Percentiles rank a stretch among this genome's conserved stretches.
These are phyloP conservation scores for Pseudobourletiella spinata DNA, from an alignment of 1,140 invertebrate genomes.

Conservation along the genomic window DNA sequence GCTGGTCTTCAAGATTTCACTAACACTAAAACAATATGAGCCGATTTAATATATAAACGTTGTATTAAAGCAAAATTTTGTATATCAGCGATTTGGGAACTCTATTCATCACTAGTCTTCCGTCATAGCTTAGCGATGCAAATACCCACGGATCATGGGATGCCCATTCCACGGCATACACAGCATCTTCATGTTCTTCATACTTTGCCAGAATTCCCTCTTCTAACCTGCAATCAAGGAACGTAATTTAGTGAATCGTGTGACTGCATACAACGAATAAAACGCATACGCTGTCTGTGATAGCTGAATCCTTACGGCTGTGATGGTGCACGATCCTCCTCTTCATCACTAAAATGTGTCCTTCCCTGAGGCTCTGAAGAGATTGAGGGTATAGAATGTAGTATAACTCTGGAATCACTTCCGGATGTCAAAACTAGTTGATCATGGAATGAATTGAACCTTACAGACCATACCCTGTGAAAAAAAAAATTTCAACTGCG, in stretches of 20 bases:
- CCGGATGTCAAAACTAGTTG: conserved; percentile 90
- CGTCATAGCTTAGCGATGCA: conserved; percentile 65
- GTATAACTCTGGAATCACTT: conserved; percentile 82
- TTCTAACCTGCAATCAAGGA: conserved; percentile 31
- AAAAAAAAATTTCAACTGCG: conserved; percentile 21
- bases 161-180: conserved; percentile 95
- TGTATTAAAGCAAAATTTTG: conserved; percentile 56
- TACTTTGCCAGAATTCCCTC: conserved; percentile 81
- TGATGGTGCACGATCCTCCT: conserved; percentile 42
- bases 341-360: conserved; percentile 48
- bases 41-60: too few species aligned
- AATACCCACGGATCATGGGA: conserved; percentile 95
- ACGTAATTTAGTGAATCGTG: not conserved
- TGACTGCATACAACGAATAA: not conserved
- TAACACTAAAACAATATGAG: too few species aligned
- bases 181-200: conserved; percentile 96
- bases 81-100: conserved; percentile 90
- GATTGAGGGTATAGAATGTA: conserved; percentile 75
- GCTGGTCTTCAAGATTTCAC: too few species aligned
- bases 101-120: conserved; percentile 74
- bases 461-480: conserved; percentile 76
- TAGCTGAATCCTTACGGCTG: conserved; percentile 17
- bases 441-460: conserved; percentile 94
- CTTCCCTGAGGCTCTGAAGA: conserved; percentile 68
- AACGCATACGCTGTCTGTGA: not conserved